Evolutionary conservation across 2,113 vertebrate genomes (phyloP), one percentile per base, ranked within the genome.

Genomic region (Echinops telfairi): DNA sequence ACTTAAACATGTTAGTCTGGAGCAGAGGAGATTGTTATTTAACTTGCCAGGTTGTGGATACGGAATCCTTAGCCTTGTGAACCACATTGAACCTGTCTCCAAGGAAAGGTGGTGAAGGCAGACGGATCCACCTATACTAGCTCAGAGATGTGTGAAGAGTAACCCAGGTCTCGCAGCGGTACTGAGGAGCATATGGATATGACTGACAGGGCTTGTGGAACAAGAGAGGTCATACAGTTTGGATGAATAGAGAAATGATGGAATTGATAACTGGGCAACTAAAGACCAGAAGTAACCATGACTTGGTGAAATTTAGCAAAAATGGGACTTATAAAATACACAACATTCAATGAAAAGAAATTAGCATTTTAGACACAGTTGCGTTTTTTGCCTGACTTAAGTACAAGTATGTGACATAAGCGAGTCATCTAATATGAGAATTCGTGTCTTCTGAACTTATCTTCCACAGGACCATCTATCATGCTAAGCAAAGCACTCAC

Each of bases 81-180:
- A 53, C 12, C 47, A 53, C 10, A 43, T 77, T 77, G 38, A 77
- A 43, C 25, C 23, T 77, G 75, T 23, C 25, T 43, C 25, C 38
- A 40, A 9, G 38, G 25, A 29, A 77, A 19, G 23, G 47, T 53
- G 25, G 75, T 77, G 16, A 43, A 43, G 25, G 75, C 40, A 27
- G 23, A 29, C 5, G 25, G 66, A 23, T 1, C 9, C 23, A 27
- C 33, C 11, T 20, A 29, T 7, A 11, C 0, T 0, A 33, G 3
- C 36, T 62, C 60, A 8, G 25, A 57, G 47, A 23, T 25, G 12
- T 85, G 16, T n/a, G n/a, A 22, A n/a, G 19, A 81, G 17, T 53
- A 64, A 38, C 19, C 29, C 22, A 33, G 3, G 12, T 6, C 22
- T 71, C 38, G 33, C 0, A 53, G 0, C 14, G 33, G 58, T 11